Base-by-base conservation (phyloP, 2,888 invertebrate genomes). In the Globia sparganii region DNA sequence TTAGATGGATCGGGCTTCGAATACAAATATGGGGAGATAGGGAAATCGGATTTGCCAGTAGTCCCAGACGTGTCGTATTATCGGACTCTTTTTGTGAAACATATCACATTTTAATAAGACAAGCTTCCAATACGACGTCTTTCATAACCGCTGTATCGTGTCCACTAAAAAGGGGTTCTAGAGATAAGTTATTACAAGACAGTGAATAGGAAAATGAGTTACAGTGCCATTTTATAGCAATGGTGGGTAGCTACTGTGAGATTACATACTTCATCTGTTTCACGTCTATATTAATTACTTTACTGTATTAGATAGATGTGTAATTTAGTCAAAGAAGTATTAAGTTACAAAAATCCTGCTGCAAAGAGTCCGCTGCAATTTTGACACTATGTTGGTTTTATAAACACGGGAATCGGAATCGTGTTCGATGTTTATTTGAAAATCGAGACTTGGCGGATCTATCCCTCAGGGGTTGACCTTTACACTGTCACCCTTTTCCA, bases 1-100 rank as follows among this genome's bases (percentile, higher is more conserved):
- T 96, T 95, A 96, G 96, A 96, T 92, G 95, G 94, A 96, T 96
- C 95, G 94, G 94, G 95, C 91, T 94, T 94, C 95, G 96, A 96
- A 96, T 96, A 96, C 96, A 96, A 96, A 96, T 96, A 96, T 95
- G 95, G 95, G 92, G 94, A 94, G 95, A 96, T 95, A 96, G 95
- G 96, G 93, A 96, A 96, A 96, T 96, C 95, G 91, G 95, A 96
- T 96, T 96, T 95, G 92, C 94, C 92, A 92, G 93, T 92, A 94
- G 93, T 94, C 94, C 94, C 95, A 93, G 96, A 93, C 95, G 94
- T 95, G 96, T 95, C 94, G 94, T 95, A 94, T 95, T 95, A 95
- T 94, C 93, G 93, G 92, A 94, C 93, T 95, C 91, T 94, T 95
- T 95, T 94, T 94, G 93, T 93, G 90, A 93, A 91, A 93, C 92